These are phyloP conservation scores for Halichondria panicea DNA, from an alignment of 37 sponge, comb jelly and placozoan genomes.

Conservation along the genomic window DNA sequence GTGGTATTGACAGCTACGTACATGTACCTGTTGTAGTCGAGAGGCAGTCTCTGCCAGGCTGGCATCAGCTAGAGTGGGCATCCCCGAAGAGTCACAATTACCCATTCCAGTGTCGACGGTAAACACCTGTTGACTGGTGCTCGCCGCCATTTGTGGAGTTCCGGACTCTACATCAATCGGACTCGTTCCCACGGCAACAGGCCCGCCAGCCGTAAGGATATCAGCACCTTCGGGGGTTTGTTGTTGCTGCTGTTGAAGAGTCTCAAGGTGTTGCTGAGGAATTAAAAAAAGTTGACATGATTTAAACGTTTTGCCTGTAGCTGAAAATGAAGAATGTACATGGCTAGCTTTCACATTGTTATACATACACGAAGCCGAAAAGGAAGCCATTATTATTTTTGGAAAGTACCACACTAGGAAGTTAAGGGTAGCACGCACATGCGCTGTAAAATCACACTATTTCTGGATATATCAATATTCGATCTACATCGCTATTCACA, in stretches of 20 bases:
- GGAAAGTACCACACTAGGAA: not conserved
- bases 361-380: too few species aligned
- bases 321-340: too few species aligned
- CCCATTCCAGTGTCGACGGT: conserved; percentile 75
- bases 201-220: not conserved
- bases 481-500: too few species aligned
- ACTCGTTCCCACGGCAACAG: not conserved
- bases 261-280: conserved; percentile 3
- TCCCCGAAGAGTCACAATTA: conserved; percentile 56
- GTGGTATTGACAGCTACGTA: too few species aligned
- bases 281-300: too few species aligned
- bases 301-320: too few species aligned
- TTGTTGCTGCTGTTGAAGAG: conserved; percentile 12
- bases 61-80: conserved; percentile 77
- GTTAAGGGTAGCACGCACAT: not conserved
- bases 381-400: too few species aligned
- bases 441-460: not conserved
- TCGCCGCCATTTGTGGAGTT: not conserved
- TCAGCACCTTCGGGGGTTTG: too few species aligned
- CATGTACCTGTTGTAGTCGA: conserved; percentile 67
- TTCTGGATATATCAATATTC: too few species aligned
- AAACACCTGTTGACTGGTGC: conserved; percentile 62
- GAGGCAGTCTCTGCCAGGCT: conserved; percentile 76
- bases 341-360: too few species aligned
- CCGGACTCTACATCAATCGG: conserved; percentile 20